Percentiles rank a stretch among this genome's conserved stretches.
These are phyloP conservation scores for Vannuccia rotundouncinata DNA, from an alignment of 2,888 invertebrate genomes.

Conservation along the genomic window DNA sequence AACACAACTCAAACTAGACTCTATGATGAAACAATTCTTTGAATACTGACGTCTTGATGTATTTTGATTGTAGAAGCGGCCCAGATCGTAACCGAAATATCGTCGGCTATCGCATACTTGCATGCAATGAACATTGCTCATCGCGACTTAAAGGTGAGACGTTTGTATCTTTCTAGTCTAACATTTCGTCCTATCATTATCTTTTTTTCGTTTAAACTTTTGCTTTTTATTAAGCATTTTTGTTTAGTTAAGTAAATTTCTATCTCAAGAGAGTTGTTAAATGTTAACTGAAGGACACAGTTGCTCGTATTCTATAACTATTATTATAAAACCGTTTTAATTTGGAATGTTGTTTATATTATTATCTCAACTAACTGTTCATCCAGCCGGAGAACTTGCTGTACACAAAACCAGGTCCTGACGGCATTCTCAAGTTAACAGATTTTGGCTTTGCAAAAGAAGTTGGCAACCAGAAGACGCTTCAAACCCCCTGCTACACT, in stretches of 20 bases:
- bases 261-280: too few relatives aligned
- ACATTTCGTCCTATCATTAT: slow-evolving; percentile 14
- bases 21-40: too few relatives aligned
- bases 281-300: too few relatives aligned
- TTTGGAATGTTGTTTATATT: too few relatives aligned
- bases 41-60: too few relatives aligned
- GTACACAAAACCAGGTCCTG: slow-evolving; percentile 65
- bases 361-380: too few relatives aligned
- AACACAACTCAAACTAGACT: too few relatives aligned
- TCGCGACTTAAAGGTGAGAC: slow-evolving; percentile 82
- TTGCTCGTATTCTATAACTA: too few relatives aligned
- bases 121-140: slow-evolving; percentile 92
- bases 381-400: slow-evolving; percentile 77
- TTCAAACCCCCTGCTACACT: slow-evolving; percentile 96
- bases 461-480: slow-evolving; percentile 72
- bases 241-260: background rate
- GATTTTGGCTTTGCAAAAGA: slow-evolving; percentile 99
- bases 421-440: slow-evolving; percentile 86
- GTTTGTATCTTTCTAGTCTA: background rate
- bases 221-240: too few relatives aligned
- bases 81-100: slow-evolving; percentile 89
- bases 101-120: slow-evolving; percentile 82
- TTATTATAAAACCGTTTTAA: too few relatives aligned
- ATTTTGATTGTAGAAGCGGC: slow-evolving; percentile 68
- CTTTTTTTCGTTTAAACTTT: too few relatives aligned